These are phyloP conservation scores for Pachycephala philippinensis DNA, from an alignment of 2,113 vertebrate genomes.

Conservation along the genomic window DNA sequence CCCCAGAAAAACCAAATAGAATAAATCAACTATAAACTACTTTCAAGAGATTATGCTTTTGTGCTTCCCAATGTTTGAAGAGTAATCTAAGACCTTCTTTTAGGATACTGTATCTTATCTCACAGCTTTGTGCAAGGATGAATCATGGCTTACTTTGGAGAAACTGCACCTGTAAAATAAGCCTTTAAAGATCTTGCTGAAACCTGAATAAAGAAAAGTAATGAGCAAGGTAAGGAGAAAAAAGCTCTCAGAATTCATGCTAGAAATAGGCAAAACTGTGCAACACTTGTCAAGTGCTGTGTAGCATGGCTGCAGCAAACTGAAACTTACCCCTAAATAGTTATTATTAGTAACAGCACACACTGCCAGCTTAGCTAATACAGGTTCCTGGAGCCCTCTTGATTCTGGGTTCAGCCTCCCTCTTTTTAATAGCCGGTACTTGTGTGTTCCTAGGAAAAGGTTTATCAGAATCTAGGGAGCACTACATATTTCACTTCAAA, in stretches of 20 bases:
- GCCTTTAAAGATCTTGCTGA: not conserved
- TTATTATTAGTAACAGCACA: not conserved
- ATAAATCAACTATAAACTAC: not conserved
- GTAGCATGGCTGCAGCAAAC: not conserved
- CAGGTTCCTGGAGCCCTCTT: not conserved
- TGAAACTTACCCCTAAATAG: not conserved
- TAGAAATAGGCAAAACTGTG: not conserved
- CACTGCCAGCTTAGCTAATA: not conserved
- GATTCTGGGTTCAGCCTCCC: not conserved
- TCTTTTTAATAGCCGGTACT: not conserved
- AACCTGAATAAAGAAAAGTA: not conserved
- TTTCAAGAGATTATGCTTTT: not conserved
- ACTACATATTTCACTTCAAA: not conserved
- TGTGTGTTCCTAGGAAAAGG: not conserved
- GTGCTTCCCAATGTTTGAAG: not conserved
- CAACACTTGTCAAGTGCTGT: not conserved
- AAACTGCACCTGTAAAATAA: not conserved
- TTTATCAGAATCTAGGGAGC: not conserved
- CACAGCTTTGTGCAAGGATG: not conserved
- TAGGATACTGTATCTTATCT: not conserved
- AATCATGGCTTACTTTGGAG: not conserved
- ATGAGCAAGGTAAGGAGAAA: not conserved
- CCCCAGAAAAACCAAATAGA: rapidly evolving
- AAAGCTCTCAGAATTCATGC: not conserved
- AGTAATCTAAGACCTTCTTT: not conserved